A percentile compares a stretch with the other conserved stretches of the same genome.
These are phyloP conservation scores for Druon quercuslanigerum DNA, from an alignment of 1,140 invertebrate genomes.

Conservation along the genomic window DNA sequence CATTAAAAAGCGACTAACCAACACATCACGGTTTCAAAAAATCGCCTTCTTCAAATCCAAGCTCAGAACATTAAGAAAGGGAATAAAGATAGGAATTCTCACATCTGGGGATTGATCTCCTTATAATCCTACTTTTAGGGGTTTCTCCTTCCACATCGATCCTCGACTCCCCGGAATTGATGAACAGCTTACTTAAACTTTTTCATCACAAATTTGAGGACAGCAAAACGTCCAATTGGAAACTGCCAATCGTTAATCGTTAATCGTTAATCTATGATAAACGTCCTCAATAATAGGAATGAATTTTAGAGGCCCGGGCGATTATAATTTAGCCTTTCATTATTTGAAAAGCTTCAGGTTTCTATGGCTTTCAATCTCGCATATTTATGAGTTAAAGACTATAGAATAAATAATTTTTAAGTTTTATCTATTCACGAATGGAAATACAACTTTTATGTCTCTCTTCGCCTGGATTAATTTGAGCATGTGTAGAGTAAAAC, in stretches of 20 bases:
- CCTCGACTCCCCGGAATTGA: neutral
- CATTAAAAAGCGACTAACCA: neutral
- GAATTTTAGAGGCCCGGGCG: neutral
- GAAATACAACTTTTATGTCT: neutral
- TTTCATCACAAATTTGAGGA: conserved; percentile 51
- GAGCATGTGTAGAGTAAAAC: conserved; percentile 31
- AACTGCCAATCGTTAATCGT: conserved; percentile 60
- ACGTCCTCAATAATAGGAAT: conserved; percentile 27
- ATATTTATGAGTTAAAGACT: conserved; percentile 31
- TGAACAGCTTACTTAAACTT: conserved; percentile 47
- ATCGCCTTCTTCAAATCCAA: neutral
- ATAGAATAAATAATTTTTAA: conserved; percentile 41
- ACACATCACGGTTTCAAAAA: neutral
- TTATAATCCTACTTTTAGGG: conserved; percentile 3
- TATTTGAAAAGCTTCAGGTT: neutral
- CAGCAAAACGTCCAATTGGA: conserved; percentile 60
- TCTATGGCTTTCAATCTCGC: neutral
- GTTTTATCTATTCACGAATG: conserved; percentile 33
- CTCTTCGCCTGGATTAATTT: conserved; percentile 20
- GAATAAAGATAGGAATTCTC: conserved; percentile 12
- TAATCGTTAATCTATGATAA: conserved; percentile 43
- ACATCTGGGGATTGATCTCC: neutral
- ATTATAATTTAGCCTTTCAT: neutral
- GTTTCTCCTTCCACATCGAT: neutral
- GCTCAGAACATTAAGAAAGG: neutral